Base-by-base conservation (phyloP, 2,888 invertebrate genomes). In the Seira ritae region DNA sequence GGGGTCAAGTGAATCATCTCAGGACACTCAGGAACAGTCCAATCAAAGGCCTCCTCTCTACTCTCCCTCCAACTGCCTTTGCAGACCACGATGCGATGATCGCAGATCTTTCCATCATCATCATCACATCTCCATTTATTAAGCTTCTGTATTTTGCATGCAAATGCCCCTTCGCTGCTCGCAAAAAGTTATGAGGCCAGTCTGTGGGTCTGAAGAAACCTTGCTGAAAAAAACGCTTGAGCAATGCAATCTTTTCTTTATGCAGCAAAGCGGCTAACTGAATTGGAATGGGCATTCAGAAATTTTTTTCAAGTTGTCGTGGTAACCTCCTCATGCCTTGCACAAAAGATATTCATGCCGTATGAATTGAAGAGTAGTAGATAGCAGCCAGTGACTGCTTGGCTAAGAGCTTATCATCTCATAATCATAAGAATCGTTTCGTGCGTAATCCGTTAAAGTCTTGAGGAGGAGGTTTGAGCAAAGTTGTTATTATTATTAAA, bases 101-200 rank as follows among this genome's bases (percentile, higher is more conserved):
- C n/a, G n/a, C n/a, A n/a, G n/a, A n/a, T n/a, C n/a, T n/a, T n/a
- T n/a, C n/a, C n/a, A 50, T 8, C 50, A 50, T 50, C 8, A 31
- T 15, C 50, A 50, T 50, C 50, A 50, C 50, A 50, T 50, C 2
- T n/a, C 50, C 50, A 31, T 31, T 3, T n/a, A 50, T 3, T 15
- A n/a, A 3, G 15, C 50, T 50, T 50, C 15, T 3, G 12, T 8
- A n/a, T 50, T 50, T 50, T 50, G 50, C 50, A 50, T 50, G 50
- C 50, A 50, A n/a, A 8, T n/a, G 17, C 17, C 17, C 15, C 50
- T 12, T 50, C 15, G 3, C 50, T 80, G 46, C 37, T 31, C 19
- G 60, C 68, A 1, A 77, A 60, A 80, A 68, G 80, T 73, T 80
- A 80, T 80, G 80, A 80, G 80, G 80, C 80, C 80, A 65, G 69